Evolutionary conservation across 2,113 vertebrate species (phyloP).

Genomic region (Nothobranchius furzeri): DNA sequence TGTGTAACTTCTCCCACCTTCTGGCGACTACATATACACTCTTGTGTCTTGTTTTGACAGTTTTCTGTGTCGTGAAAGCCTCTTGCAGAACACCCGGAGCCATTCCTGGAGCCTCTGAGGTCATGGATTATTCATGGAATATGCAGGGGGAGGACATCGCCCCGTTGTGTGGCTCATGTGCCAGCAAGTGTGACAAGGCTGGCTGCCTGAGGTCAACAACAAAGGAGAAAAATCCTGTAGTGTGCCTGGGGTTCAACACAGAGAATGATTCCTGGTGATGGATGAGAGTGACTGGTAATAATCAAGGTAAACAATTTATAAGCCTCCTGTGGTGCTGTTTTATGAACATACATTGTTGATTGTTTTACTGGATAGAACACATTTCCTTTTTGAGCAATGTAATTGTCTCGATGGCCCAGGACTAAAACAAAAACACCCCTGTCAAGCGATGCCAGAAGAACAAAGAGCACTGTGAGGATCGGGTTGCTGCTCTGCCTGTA

Average conservation of each 20-base stretch:
- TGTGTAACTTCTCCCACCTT: conserved; percentile 18
- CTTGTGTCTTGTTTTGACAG: conserved; percentile 55
- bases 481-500: neutral
- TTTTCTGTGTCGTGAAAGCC: conserved; percentile 39
- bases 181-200: conserved; percentile 34
- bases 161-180: conserved; percentile 27
- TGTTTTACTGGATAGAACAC: neutral
- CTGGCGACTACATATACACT: conserved; percentile 34
- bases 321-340: conserved; percentile 18
- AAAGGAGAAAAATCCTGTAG: conserved; percentile 2
- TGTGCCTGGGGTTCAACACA: neutral
- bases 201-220: conserved; percentile 31
- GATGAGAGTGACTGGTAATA: neutral
- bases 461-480: neutral
- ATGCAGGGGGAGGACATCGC: conserved; percentile 24
- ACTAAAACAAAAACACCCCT: neutral
- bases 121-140: conserved; percentile 68
- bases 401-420: neutral
- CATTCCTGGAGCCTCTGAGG: conserved; percentile 31
- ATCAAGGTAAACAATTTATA: neutral
- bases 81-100: conserved; percentile 31
- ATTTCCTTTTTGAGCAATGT: neutral
- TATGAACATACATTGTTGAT: conserved; percentile 11
- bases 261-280: neutral
- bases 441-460: neutral